Evolutionary conservation across 2,113 vertebrate genomes (phyloP), one percentile per base, ranked within the genome.

Genomic region (Tachysurus vachellii): DNA sequence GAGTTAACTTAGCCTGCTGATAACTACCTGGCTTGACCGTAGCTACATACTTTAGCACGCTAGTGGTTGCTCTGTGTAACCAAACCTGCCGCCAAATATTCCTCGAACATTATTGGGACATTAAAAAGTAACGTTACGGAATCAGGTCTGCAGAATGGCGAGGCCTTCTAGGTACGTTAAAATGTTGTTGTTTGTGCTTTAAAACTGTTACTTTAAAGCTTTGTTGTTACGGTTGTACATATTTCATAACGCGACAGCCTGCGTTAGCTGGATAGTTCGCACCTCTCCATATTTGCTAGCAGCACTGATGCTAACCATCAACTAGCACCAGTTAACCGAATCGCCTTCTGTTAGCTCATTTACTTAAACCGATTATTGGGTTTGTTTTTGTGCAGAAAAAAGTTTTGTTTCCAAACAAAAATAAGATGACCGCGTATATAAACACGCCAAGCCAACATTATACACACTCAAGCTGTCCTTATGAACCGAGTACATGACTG

Each of bases 111-210:
- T 83, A 80, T 17, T 57, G 28, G 53, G 19, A 16, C 31, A 23
- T n/a, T 50, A 23, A 62, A 19, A 56, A 19, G 11, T 9, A 53
- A 70, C 59, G 68, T 68, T 56, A 57, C 71, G 26, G 75, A 61
- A 19, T 28, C 56, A 2, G 64, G 66, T 59, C 84, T 61, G 82
- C 87, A 90, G 23, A 84, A 92, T 92, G 91, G 89, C 91, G 47
- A 89, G 91, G 79, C 91, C 91, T 85, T 89, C 90, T 28, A 91
- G 91, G 91, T 92, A 87, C 19, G 91, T 87, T 80, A 28, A n/a
- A 36, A 42, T 26, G 75, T 54, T 21, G 4, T 56, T 17, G 3
- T 8, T 26, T 23, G 4, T 7, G 82, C 47, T 19, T 54, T 53
- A 2, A 13, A 54, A 12, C 6, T 7, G 7, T 7, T 80, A 2